phyloP scores from a whole-genome alignment of 2,797 vertebrate species.

The Eidolon dupreanum region DNA sequence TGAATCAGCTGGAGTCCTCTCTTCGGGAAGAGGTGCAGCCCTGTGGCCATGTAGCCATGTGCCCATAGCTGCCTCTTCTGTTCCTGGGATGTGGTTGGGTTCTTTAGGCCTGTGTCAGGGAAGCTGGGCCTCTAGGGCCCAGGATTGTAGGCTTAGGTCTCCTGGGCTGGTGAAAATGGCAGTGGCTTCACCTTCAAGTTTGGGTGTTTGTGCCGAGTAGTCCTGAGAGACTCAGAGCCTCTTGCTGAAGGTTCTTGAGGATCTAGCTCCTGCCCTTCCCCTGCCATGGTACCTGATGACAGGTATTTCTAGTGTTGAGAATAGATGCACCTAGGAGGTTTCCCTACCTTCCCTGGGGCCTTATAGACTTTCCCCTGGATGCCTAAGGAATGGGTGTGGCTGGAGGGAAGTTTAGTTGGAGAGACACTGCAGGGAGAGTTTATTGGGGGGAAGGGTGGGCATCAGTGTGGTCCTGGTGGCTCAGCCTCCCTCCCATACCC shows the following conservation, averaged over 20 bases:
- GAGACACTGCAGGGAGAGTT: neutral
- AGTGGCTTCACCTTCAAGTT: neutral
- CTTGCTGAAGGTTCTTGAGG: neutral
- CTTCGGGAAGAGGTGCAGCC: conserved; percentile 88
- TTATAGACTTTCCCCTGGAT: neutral
- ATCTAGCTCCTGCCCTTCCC: neutral
- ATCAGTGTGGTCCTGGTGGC: neutral
- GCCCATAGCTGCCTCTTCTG: too few species aligned
- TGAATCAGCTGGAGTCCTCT: conserved; percentile 90
- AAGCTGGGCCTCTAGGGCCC: neutral
- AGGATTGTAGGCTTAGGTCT: neutral
- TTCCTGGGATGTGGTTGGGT: neutral
- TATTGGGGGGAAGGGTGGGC: too few species aligned
- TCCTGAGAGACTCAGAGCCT: neutral
- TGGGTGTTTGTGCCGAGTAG: neutral
- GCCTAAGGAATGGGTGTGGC: neutral
- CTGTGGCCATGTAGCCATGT: fast-evolving
- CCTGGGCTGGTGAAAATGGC: neutral
- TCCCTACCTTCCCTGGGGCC: neutral
- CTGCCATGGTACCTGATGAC: neutral
- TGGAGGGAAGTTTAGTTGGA: neutral
- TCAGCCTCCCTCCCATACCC: fast-evolving
- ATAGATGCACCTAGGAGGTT: neutral
- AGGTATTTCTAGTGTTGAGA: neutral
- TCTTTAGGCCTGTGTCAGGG: neutral